A percentile compares a stretch with the other conserved stretches of the same genome.
phyloP scores from a whole-genome alignment of 2,113 vertebrate species.

The Pelecanus crispus region DNA sequence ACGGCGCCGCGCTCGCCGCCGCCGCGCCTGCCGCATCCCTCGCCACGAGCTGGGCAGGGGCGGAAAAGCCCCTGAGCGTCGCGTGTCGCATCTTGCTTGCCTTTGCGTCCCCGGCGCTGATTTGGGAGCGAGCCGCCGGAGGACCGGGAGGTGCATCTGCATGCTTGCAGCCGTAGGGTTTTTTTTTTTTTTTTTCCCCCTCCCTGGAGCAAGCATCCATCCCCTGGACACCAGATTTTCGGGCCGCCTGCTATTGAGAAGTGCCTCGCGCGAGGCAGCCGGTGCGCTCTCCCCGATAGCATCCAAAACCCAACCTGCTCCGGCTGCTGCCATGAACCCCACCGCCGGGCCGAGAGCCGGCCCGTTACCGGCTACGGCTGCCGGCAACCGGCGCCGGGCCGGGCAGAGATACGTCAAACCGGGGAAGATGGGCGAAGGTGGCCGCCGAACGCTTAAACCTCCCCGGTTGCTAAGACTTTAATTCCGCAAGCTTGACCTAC shows the following conservation, averaged over 20 bases:
- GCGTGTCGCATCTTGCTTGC: rapidly evolving
- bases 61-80: rapidly evolving
- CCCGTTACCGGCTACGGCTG: background rate
- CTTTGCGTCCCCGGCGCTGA: background rate
- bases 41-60: rapidly evolving
- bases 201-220: background rate
- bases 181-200: no score
- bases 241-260: background rate
- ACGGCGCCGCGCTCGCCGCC: background rate
- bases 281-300: rapidly evolving
- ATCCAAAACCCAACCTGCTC: background rate
- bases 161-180: background rate
- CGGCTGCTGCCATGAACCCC: background rate
- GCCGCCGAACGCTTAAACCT: background rate
- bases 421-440: background rate
- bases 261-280: background rate
- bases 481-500: conserved; percentile 38
- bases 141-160: rapidly evolving
- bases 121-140: background rate
- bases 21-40: background rate
- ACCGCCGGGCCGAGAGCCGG: background rate
- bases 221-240: background rate
- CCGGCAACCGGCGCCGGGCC: background rate
- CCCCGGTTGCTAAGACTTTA: conserved; percentile 24
- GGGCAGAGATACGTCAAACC: background rate